These are phyloP conservation scores for Thymallus thymallus DNA, from an alignment of 2,113 vertebrate genomes.

Conservation along the genomic window DNA sequence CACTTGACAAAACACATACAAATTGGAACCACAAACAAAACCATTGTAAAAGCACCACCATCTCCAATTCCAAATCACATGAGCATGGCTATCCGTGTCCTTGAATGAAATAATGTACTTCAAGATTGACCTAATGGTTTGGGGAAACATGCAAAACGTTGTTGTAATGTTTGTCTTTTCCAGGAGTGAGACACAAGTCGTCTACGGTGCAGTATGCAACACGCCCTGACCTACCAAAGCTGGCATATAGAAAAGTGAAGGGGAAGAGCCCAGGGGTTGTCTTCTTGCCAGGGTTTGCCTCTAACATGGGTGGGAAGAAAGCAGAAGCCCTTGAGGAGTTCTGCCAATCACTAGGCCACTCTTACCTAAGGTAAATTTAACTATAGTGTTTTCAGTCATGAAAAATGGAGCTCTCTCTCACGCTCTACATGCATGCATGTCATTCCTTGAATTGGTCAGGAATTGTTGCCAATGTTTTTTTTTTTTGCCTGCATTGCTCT, in stretches of 20 bases:
- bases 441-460: background rate
- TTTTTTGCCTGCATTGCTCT: background rate
- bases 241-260: constrained; percentile 81
- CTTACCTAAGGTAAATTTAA: constrained; percentile 77
- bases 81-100: too few relatives aligned
- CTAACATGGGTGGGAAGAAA: constrained; percentile 81
- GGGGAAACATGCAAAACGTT: background rate
- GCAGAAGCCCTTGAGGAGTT: constrained; percentile 83
- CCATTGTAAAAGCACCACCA: too few relatives aligned
- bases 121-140: too few relatives aligned
- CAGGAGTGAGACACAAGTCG: constrained; percentile 38
- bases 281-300: constrained; percentile 81
- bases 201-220: constrained; percentile 39
- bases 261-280: constrained; percentile 83
- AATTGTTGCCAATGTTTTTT: background rate
- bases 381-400: background rate
- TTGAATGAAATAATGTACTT: too few relatives aligned
- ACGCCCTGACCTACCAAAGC: constrained; percentile 43
- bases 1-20: too few relatives aligned
- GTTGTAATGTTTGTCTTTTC: constrained; percentile 2
- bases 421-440: background rate
- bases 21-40: too few relatives aligned
- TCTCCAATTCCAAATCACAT: too few relatives aligned
- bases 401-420: background rate
- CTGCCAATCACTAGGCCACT: constrained; percentile 81